Base-by-base conservation (phyloP, 2,113 vertebrate genomes). In the Melanostigma gelatinosum region DNA sequence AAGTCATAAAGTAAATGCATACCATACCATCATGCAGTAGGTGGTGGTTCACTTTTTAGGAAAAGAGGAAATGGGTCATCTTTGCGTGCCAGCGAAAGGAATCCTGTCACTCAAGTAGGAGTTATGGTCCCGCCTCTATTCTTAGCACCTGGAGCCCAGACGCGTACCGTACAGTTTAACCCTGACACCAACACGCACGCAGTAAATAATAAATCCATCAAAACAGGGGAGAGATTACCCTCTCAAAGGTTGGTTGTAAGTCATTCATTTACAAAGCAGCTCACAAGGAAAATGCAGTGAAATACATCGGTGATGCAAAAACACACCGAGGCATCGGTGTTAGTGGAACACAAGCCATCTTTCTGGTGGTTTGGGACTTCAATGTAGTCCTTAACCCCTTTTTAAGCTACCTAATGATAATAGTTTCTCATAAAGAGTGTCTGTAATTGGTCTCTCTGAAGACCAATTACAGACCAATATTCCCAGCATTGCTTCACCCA, bases 41-140 rank as follows among this genome's bases (percentile, higher is more conserved):
- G 16, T 58, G 40, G n/a, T 46, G 71, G 18, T 72, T 61, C 65
- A 84, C 78, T 67, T 89, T 91, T 88, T 40, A 65, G 68, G 71
- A 73, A 80, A 85, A 73, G 72, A 69, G 83, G 82, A 93, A 92
- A 82, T 87, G 86, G 93, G 88, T 89, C 87, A 79, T 89, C 78
- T 86, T 86, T 68, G 86, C 79, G 6, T 93, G 91, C 88, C 84
- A 83, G 76, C 55, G 72, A 91, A 24, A 92, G 73, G 81, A 93
- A 91, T 91, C 82, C 90, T 93, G 93, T 92, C 92, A 93, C 82
- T 94, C 92, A 92, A 83, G 85, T 69, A 68, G 42, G 70, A 86
- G 72, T 83, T 88, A 87, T 92, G 87, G 87, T 88, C 90, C 86
- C 66, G 88, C 60, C 52, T 90, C 93, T 94, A 95, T 94, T 95